These are phyloP conservation scores for Cabera pusaria DNA, from an alignment of 2,888 invertebrate genomes.

Conservation along the genomic window DNA sequence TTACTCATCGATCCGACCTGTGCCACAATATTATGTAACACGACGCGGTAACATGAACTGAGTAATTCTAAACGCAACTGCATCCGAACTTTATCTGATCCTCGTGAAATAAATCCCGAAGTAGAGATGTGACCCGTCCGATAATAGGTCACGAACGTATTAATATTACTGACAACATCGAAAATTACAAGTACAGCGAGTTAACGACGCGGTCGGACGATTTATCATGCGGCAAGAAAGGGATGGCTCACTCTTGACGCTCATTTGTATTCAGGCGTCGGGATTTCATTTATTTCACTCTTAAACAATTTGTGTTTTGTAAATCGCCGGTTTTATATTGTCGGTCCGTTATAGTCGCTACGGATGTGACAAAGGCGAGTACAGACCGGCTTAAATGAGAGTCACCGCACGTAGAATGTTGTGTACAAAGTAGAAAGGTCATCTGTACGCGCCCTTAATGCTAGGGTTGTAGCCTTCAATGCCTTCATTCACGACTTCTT, in stretches of 20 bases:
- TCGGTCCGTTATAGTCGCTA: slow-evolving; percentile 61
- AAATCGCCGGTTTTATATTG: slow-evolving; percentile 68
- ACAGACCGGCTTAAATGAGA: slow-evolving; percentile 53
- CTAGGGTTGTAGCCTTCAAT: slow-evolving; percentile 52
- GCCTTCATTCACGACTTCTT: slow-evolving; percentile 52
- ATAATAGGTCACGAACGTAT: slow-evolving; percentile 76
- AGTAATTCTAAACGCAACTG: slow-evolving; percentile 55
- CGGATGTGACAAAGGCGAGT: slow-evolving; percentile 62
- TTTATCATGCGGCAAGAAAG: slow-evolving; percentile 67
- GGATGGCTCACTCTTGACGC: slow-evolving; percentile 72
- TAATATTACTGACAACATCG: slow-evolving; percentile 77
- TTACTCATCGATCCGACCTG: slow-evolving; percentile 49
- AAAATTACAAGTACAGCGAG: slow-evolving; percentile 67
- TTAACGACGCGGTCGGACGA: slow-evolving; percentile 73
- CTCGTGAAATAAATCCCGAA: slow-evolving; percentile 64
- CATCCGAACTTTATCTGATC: slow-evolving; percentile 68
- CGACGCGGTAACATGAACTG: slow-evolving; percentile 54
- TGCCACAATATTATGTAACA: slow-evolving; percentile 73
- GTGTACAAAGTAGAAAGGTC: slow-evolving; percentile 50
- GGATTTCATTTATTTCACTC: slow-evolving; percentile 69
- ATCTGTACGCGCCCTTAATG: slow-evolving; percentile 49
- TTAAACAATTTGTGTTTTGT: slow-evolving; percentile 72
- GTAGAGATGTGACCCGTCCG: slow-evolving; percentile 68
- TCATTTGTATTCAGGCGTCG: slow-evolving; percentile 71
- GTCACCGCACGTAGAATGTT: slow-evolving; percentile 46